These are phyloP conservation scores for Coelinius sp. DNA, from an alignment of 2,888 invertebrate species.

Conservation along the genomic window DNA sequence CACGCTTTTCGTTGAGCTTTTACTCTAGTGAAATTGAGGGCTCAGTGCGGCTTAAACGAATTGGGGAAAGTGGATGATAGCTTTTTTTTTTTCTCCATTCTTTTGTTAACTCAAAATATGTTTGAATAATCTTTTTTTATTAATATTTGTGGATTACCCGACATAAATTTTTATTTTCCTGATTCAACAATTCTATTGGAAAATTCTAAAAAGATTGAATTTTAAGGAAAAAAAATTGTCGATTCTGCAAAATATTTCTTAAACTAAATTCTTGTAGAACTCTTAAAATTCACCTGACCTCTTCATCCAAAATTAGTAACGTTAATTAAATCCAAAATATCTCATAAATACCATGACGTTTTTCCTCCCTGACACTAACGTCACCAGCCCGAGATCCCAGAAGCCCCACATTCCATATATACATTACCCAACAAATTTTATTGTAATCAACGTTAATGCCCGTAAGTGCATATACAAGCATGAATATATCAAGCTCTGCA, in stretches of 20 bases:
- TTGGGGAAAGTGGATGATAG: conserved; percentile 52
- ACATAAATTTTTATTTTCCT: background rate
- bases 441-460: conserved; percentile 38
- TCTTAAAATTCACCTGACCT: too few relatives aligned
- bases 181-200: too few relatives aligned
- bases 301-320: background rate
- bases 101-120: conserved; percentile 31
- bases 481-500: conserved; percentile 32
- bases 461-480: conserved; percentile 19
- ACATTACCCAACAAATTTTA: conserved; percentile 32
- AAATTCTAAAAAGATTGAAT: too few relatives aligned
- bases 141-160: background rate
- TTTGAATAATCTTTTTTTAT: conserved; percentile 19
- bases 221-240: too few relatives aligned
- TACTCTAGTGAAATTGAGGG: conserved; percentile 69
- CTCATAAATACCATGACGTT: background rate
- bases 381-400: background rate
- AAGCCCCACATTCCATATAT: background rate
- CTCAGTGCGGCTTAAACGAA: conserved; percentile 63
- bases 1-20: conserved; percentile 63
- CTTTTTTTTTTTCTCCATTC: conserved; percentile 29
- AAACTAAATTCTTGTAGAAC: too few relatives aligned
- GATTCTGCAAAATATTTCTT: too few relatives aligned
- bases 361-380: background rate
- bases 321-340: background rate